Percentiles rank a stretch among this genome's conserved stretches.
These are phyloP conservation scores for Rhagoletis zephyria DNA, from an alignment of 1,140 invertebrate genomes.

Conservation along the genomic window DNA sequence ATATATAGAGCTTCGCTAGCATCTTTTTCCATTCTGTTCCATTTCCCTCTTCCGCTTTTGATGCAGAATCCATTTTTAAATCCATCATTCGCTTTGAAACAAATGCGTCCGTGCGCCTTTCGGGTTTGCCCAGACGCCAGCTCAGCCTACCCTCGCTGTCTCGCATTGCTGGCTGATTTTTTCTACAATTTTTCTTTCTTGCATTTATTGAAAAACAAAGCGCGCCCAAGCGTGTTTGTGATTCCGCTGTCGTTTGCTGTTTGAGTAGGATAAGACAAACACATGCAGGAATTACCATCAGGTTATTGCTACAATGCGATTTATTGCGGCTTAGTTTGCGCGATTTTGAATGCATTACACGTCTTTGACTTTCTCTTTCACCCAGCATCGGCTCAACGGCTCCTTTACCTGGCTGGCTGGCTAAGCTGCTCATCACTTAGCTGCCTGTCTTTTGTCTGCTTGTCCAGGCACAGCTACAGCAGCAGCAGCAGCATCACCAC, in stretches of 20 bases:
- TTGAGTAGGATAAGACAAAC: not conserved
- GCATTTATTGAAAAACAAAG: constrained; percentile 44
- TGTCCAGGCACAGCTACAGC: not conserved
- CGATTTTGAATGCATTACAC: constrained; percentile 41
- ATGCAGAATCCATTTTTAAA: not conserved
- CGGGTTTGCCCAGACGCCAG: not conserved
- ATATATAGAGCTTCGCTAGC: not conserved
- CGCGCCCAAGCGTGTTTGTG: constrained; percentile 25
- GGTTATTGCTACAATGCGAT: not conserved
- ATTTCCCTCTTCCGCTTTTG: not conserved
- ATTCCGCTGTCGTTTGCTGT: constrained; percentile 27
- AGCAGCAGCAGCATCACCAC: too few relatives aligned
- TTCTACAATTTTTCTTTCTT: not conserved
- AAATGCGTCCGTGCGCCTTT: not conserved
- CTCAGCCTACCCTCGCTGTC: too few relatives aligned
- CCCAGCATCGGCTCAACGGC: not conserved
- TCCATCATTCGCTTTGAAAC: constrained; percentile 15
- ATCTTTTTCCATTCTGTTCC: not conserved
- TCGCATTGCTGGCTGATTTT: not conserved
- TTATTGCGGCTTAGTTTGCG: constrained; percentile 20
- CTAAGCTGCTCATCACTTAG: constrained; percentile 16
- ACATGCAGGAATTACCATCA: not conserved
- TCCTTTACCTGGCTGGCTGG: not conserved
- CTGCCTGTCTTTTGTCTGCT: not conserved
- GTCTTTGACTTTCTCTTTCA: not conserved